phyloP scores from a whole-genome alignment of 2,113 vertebrate genomes.

The Hydrolagus affinis region DNA sequence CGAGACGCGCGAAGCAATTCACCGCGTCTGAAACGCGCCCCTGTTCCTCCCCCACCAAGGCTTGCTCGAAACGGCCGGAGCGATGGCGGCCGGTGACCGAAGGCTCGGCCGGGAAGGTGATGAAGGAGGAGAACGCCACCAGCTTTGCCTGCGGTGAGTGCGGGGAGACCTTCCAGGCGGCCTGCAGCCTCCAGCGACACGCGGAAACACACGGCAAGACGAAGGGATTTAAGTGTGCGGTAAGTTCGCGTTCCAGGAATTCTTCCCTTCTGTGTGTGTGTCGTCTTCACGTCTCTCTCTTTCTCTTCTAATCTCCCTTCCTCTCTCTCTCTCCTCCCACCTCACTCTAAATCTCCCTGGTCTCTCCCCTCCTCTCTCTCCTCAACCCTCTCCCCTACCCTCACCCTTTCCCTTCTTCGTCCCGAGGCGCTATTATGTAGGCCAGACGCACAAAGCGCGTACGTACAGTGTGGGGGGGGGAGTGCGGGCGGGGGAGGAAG shows the following conservation, averaged over 20 bases:
- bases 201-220: background rate
- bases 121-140: background rate
- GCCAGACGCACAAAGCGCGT: too few species aligned
- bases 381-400: too few species aligned
- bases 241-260: background rate
- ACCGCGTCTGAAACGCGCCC: background rate
- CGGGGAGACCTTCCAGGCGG: background rate
- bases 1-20: too few species aligned
- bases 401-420: too few species aligned
- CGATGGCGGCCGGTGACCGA: background rate
- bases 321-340: too few species aligned
- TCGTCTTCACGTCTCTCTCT: background rate
- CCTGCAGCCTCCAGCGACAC: background rate
- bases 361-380: too few species aligned
- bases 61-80: background rate
- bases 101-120: background rate
- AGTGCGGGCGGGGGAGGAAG: too few species aligned
- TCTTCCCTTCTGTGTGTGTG: background rate
- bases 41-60: background rate
- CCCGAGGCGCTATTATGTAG: too few species aligned
- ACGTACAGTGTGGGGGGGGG: too few species aligned
- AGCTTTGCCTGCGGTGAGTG: background rate
- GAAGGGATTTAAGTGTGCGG: slow-evolving; percentile 15
- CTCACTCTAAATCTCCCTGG: too few species aligned
- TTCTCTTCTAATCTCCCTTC: too few species aligned